A percentile compares a stretch with the other conserved stretches of the same genome.
Evolutionary conservation across 2,797 vertebrate species (phyloP).

Genomic region (Jordanella pulchra): DNA sequence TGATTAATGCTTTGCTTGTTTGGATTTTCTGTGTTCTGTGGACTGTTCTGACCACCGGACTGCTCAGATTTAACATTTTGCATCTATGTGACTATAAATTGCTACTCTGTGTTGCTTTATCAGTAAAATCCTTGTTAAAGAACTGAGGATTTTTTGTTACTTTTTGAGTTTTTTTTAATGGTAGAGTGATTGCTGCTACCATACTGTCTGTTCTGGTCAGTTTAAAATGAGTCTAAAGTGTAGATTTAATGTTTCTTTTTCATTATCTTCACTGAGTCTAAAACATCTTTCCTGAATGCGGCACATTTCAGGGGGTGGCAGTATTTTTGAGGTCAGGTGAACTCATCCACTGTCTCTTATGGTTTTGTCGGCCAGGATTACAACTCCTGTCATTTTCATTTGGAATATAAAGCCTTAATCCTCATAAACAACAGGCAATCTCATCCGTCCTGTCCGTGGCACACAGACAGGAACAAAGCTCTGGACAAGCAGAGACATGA

Average conservation of each 20-base stretch:
- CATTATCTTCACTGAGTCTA: constrained; percentile 19
- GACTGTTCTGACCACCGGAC: background rate
- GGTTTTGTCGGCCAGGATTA: constrained; percentile 67
- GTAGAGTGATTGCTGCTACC: constrained; percentile 22
- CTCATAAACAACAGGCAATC: constrained; percentile 56
- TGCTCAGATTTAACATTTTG: background rate
- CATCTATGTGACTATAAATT: background rate
- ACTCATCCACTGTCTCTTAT: constrained; percentile 45
- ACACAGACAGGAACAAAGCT: constrained; percentile 22
- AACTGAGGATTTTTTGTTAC: background rate
- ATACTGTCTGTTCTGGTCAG: constrained; percentile 36
- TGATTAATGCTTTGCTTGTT: background rate
- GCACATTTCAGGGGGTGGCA: constrained; percentile 14
- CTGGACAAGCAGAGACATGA: constrained; percentile 37
- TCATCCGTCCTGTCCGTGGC: constrained; percentile 45
- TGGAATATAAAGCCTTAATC: constrained; percentile 72
- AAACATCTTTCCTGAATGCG: constrained; percentile 32
- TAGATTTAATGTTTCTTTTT: background rate
- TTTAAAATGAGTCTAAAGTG: constrained; percentile 21
- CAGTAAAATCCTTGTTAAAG: background rate
- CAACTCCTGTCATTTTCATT: constrained; percentile 72
- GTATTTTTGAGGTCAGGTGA: constrained; percentile 55
- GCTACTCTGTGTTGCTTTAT: background rate
- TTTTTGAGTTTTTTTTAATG: no score
- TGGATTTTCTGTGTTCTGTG: background rate